Evolutionary conservation across 2,888 invertebrate species (phyloP).

Genomic region (Diaprepes abbreviatus): DNA sequence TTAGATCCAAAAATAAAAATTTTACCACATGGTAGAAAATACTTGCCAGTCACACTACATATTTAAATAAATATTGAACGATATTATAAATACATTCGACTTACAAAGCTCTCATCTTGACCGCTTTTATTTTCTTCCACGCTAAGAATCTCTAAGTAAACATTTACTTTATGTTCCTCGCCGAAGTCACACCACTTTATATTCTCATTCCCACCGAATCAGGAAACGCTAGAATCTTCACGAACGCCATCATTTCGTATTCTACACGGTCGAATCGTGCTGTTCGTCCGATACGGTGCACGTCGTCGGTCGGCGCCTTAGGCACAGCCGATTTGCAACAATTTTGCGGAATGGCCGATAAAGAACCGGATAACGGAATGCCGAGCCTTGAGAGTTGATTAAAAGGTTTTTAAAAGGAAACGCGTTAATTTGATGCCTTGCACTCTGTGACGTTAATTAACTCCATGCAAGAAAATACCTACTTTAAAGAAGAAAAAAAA

Average conservation of each 20-base stretch:
- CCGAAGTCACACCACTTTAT: slow-evolving; percentile 14
- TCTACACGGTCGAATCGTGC: slow-evolving; percentile 24
- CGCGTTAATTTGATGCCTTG: neutral
- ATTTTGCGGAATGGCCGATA: slow-evolving; percentile 9
- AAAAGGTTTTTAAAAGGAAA: neutral
- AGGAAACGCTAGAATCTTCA: slow-evolving; percentile 28
- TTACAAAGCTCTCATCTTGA: no score
- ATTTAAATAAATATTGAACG: no score
- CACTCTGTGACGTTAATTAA: neutral
- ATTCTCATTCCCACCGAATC: slow-evolving; percentile 27
- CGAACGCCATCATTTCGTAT: slow-evolving; percentile 25
- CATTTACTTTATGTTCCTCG: neutral
- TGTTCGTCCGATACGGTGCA: slow-evolving; percentile 20
- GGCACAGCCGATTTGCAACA: slow-evolving; percentile 15
- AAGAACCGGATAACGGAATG: slow-evolving; percentile 14
- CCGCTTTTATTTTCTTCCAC: no score
- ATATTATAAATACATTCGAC: no score
- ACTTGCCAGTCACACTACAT: no score
- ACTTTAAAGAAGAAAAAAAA: no score
- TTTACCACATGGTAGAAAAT: no score
- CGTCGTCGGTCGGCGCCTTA: slow-evolving; percentile 12
- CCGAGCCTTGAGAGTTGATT: neutral
- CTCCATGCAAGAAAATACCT: no score
- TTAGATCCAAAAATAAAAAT: no score
- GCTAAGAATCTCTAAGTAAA: no score